phyloP scores from a whole-genome alignment of 2,113 vertebrate genomes.

The Isurus oxyrinchus region DNA sequence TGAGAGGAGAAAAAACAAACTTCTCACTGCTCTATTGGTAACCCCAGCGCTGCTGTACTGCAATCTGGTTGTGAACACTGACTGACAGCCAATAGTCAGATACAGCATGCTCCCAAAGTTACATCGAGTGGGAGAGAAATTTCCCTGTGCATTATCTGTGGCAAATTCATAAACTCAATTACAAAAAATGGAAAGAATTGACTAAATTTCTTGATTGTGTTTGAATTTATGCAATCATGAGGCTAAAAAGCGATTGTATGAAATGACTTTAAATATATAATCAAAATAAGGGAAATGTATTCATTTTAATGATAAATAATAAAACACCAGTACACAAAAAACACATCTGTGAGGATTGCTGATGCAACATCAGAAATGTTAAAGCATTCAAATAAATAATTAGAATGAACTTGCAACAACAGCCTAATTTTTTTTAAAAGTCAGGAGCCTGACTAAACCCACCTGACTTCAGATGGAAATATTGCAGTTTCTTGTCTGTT shows the following conservation, averaged over 20 bases:
- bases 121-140: not conserved
- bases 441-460: not conserved
- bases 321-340: not conserved
- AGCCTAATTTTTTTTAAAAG: not conserved
- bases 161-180: not conserved
- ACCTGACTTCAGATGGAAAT: not conserved
- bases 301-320: not conserved
- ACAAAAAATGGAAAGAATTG: not conserved
- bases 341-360: not conserved
- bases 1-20: not conserved
- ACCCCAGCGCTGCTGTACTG: not conserved
- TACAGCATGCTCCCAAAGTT: not conserved
- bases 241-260: not conserved
- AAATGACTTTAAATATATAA: not conserved
- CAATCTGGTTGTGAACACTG: not conserved
- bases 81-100: not conserved
- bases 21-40: not conserved
- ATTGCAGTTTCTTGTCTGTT: not conserved
- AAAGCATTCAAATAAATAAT: not conserved
- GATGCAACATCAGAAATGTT: not conserved
- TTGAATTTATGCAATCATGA: not conserved
- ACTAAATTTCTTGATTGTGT: not conserved
- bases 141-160: not conserved
- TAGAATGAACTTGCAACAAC: not conserved
- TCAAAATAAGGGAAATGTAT: not conserved